Evolutionary conservation across 1,140 invertebrate species (phyloP).

Genomic region (Mactra quadrangularis): DNA sequence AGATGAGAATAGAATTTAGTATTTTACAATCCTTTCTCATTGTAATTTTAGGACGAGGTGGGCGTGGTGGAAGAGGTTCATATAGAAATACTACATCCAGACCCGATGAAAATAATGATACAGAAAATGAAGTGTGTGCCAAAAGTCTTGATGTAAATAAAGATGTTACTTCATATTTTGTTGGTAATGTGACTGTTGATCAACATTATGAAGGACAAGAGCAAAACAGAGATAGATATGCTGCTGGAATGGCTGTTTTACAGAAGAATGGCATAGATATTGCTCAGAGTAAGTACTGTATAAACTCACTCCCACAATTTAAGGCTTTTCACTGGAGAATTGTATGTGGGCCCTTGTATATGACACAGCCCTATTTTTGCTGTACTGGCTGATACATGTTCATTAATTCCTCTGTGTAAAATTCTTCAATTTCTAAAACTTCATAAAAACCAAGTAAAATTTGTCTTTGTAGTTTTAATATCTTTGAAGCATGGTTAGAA

Average conservation of each 20-base stretch:
- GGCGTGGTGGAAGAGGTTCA: conserved; percentile 14
- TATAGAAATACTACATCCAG: not conserved
- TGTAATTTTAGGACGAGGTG: not conserved
- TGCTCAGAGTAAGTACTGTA: conserved; percentile 79
- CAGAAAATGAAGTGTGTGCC: conserved; percentile 19
- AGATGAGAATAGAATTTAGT: not conserved
- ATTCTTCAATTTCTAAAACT: no score
- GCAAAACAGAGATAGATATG: conserved; percentile 76
- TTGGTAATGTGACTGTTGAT: conserved; percentile 70
- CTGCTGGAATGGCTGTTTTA: conserved; percentile 76
- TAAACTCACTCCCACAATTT: no score
- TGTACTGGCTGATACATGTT: no score
- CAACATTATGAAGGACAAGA: conserved; percentile 79
- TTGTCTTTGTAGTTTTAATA: no score
- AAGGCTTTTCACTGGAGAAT: no score
- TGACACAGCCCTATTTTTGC: no score
- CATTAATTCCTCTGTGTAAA: no score
- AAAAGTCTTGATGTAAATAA: conserved; percentile 66
- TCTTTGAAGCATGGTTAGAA: no score
- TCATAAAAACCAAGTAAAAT: no score
- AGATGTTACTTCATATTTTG: conserved; percentile 74
- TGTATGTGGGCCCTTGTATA: no score
- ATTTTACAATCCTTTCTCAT: no score
- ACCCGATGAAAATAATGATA: not conserved
- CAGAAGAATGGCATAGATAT: conserved; percentile 78